Base-by-base conservation (phyloP, 1,140 invertebrate species). In the Listronotus oregonensis region DNA sequence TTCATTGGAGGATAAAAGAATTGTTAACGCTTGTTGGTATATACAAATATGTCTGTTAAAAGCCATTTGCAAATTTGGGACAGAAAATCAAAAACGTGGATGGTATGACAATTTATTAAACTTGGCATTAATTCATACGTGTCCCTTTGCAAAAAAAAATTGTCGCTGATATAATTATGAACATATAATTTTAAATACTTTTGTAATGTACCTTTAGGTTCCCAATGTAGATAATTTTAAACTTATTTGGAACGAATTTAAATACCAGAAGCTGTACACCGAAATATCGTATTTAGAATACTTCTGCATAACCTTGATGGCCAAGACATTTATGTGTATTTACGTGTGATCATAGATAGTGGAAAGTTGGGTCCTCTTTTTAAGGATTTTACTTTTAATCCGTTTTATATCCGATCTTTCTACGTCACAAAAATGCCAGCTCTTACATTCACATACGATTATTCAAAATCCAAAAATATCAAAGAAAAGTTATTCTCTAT, bases 231-330 rank as follows among this genome's bases (percentile, higher is more conserved):
- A 58, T 15, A 63, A 69, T 18, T 66, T 69, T 42, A 51, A 51
- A 46, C 15, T 69, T 39, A 50, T 69, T 50, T 69, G 68, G 68
- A 58, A 54, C 12, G 31, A 64, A 21, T 47, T 66, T 32, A 34
- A 57, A 31, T 43, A 58, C 17, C 21, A 66, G 11, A 34, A 57
- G 27, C 14, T 59, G 27, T 9, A 43, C 49, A 32, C 17, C 18
- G 32, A 17, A 8, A 18, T 46, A 7, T 49, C 56, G 39, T 57
- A 43, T 17, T 57, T 66, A 34, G 27, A 40, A 14, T 43, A 21
- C 9, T 68, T 12, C 14, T n/a, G 37, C 14, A 34, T 14, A 11
- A 27, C 6, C 31, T 60, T 9, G 57, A 58, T 32, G 17, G 17
- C 11, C 27, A 58, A 12, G 47, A 54, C 21, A 12, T 61, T 2